Evolutionary conservation across 2,888 invertebrate genomes (phyloP).

Genomic region (Athalia circularis): DNA sequence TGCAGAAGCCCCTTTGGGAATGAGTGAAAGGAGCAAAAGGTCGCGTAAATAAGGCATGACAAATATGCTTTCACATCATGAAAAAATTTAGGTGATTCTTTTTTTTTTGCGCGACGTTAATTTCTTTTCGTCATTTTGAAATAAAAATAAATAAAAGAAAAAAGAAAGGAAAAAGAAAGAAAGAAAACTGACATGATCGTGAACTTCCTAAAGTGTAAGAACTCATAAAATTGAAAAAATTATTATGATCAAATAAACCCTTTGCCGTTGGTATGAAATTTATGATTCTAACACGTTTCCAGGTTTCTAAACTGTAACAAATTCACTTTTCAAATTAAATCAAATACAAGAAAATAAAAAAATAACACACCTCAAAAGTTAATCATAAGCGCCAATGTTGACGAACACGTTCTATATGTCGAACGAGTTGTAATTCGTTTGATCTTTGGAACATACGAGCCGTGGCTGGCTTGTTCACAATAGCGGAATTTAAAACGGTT

Average conservation of each 20-base stretch:
- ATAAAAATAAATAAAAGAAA: not conserved
- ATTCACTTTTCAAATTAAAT: too few species aligned
- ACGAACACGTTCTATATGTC: too few species aligned
- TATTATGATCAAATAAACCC: too few species aligned
- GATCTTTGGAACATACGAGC: not conserved
- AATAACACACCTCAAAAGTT: too few species aligned
- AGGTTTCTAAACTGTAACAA: too few species aligned
- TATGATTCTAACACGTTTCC: too few species aligned
- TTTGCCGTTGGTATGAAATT: too few species aligned
- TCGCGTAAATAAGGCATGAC: not conserved
- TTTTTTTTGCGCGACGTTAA: not conserved
- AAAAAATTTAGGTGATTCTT: not conserved
- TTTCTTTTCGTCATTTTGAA: not conserved
- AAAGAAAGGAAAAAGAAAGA: not conserved
- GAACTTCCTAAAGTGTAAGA: too few species aligned
- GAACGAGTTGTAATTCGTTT: not conserved
- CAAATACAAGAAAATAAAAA: too few species aligned
- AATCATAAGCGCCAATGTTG: too few species aligned
- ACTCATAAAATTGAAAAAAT: too few species aligned
- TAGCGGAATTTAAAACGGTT: conserved; percentile 25
- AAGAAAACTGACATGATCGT: too few species aligned
- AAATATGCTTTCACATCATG: not conserved
- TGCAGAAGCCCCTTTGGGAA: not conserved
- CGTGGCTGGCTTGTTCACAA: conserved; percentile 14
- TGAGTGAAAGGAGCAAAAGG: not conserved